Conservation (phyloP, 2,797 vertebrate species). For the Xerus rutilus region DNA sequence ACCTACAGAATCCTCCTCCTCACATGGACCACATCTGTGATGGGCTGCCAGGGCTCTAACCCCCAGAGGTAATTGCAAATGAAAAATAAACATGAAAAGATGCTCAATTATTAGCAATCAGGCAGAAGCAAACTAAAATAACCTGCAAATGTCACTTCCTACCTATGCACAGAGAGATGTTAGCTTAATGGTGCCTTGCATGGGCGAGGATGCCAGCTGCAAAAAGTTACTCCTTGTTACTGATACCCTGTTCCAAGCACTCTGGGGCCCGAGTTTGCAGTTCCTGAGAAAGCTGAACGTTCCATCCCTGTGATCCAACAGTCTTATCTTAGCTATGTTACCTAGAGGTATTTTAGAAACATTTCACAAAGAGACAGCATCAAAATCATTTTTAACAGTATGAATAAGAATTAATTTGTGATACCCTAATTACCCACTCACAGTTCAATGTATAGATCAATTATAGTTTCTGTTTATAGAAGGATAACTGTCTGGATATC, state of each 20-base stretch:
- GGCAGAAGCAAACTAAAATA: background rate
- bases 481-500: background rate
- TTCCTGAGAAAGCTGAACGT: background rate
- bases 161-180: background rate
- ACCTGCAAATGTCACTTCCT: background rate
- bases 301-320: too few relatives aligned
- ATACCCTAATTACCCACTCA: background rate
- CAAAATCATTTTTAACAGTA: background rate
- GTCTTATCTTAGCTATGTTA: background rate
- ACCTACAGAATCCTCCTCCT: background rate
- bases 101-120: background rate
- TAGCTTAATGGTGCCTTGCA: background rate
- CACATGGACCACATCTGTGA: too few relatives aligned
- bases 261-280: background rate
- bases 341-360: background rate
- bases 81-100: background rate
- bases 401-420: conserved; percentile 6
- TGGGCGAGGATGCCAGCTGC: background rate
- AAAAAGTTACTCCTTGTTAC: background rate
- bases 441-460: background rate
- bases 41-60: background rate
- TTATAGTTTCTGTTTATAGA: background rate
- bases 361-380: background rate
- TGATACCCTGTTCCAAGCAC: background rate
- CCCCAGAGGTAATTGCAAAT: background rate